Percentiles rank a stretch among this genome's conserved stretches.
phyloP scores from a whole-genome alignment of 2,888 invertebrate species.

The Oscheius sp. region DNA sequence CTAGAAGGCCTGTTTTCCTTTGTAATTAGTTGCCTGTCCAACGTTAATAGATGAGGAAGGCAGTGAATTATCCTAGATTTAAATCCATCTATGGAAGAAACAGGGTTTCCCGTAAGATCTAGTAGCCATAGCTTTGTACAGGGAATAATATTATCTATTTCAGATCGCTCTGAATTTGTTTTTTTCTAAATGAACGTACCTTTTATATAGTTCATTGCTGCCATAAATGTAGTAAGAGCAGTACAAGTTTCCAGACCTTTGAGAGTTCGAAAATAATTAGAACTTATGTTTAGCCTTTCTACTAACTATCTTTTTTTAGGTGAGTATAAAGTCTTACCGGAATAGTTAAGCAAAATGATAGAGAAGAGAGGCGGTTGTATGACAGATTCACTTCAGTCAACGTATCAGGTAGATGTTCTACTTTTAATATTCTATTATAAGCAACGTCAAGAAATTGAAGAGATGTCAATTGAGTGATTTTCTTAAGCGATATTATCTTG shows the following conservation, averaged over 20 bases:
- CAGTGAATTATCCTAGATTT: constrained; percentile 32
- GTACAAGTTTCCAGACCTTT: constrained; percentile 53
- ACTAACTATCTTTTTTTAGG: constrained; percentile 19
- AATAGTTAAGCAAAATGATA: constrained; percentile 46
- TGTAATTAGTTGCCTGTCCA: constrained; percentile 13
- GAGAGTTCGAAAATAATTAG: constrained; percentile 53
- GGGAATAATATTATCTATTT: not conserved
- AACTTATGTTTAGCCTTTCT: constrained; percentile 37
- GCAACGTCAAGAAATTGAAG: constrained; percentile 55
- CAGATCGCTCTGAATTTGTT: not conserved
- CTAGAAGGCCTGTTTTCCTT: not conserved
- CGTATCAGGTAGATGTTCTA: constrained; percentile 56
- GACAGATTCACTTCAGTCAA: constrained; percentile 48
- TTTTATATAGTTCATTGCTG: constrained; percentile 4
- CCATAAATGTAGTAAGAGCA: constrained; percentile 37
- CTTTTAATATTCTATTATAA: constrained; percentile 52
- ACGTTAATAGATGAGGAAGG: constrained; percentile 4
- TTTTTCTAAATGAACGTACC: not conserved
- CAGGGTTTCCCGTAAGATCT: constrained; percentile 50
- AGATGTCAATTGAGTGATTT: constrained; percentile 44
- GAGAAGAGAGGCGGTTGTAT: constrained; percentile 39
- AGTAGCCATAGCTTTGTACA: constrained; percentile 54
- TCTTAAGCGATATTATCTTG: constrained; percentile 52
- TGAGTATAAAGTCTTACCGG: constrained; percentile 29
- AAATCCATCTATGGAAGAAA: constrained; percentile 47